Conservation (phyloP, 2,113 vertebrate species). For the Podilymbus podiceps region DNA sequence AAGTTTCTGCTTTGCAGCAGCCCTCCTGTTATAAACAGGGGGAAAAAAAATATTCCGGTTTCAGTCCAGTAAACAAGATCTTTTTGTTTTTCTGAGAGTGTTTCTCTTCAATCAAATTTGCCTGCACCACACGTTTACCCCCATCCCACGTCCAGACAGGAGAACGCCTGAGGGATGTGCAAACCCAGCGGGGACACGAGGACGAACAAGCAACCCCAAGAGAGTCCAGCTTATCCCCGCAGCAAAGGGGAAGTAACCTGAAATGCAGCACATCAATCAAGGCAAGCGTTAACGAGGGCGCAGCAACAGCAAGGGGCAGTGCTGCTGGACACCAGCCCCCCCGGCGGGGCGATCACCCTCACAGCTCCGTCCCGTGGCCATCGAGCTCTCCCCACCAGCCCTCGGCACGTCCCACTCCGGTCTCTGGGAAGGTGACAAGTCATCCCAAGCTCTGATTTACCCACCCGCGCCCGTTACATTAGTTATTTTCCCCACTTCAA, state of each 20-base stretch:
- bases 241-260: not conserved
- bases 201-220: not conserved
- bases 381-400: not conserved
- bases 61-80: not conserved
- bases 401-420: not conserved
- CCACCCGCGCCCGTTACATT: no score
- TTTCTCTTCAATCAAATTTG: not conserved
- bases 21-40: not conserved
- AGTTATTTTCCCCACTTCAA: not conserved
- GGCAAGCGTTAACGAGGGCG: not conserved
- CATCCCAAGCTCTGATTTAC: not conserved
- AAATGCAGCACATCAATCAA: not conserved
- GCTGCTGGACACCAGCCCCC: no score
- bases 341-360: no score
- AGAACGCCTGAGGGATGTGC: no score
- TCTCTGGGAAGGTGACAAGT: not conserved
- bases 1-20: not conserved
- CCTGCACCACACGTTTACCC: not conserved
- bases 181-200: fast-evolving
- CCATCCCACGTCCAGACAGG: not conserved
- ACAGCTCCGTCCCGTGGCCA: not conserved
- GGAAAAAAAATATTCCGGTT: not conserved
- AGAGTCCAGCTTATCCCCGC: no score
- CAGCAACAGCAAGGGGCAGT: fast-evolving
- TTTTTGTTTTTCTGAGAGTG: not conserved